Evolutionary conservation across 1,140 invertebrate genomes (phyloP).

Genomic region (Drosophila nigromelanica): DNA sequence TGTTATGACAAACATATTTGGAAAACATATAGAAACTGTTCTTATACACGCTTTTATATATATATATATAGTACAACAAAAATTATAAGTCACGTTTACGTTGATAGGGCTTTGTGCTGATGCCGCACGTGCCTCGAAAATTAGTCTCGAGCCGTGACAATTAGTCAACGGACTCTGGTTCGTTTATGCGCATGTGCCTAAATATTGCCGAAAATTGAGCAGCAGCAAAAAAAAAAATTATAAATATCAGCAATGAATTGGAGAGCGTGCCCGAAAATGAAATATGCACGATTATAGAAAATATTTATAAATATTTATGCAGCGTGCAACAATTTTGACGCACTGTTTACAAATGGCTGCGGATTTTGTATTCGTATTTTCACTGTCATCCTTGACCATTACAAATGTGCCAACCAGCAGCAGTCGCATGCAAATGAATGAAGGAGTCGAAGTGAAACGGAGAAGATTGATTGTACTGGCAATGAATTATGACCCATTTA

Average conservation of each 20-base stretch:
- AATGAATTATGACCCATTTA: constrained; percentile 38
- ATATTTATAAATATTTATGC: constrained; percentile 44
- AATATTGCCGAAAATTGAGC: background rate
- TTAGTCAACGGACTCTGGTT: too few species aligned
- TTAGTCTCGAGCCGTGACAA: constrained; percentile 4
- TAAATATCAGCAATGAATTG: constrained; percentile 12
- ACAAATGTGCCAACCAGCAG: constrained; percentile 32
- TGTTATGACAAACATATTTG: too few species aligned
- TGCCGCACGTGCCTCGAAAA: constrained; percentile 17
- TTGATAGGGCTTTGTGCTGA: constrained; percentile 7
- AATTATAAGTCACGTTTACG: constrained; percentile 4
- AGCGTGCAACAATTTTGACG: constrained; percentile 30
- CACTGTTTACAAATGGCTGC: constrained; percentile 39
- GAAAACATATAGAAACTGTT: too few species aligned
- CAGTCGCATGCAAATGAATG: constrained; percentile 38
- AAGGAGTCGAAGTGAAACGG: constrained; percentile 26
- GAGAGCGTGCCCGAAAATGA: constrained; percentile 12
- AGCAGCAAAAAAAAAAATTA: background rate
- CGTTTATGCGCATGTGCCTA: too few species aligned
- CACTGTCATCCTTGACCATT: constrained; percentile 40
- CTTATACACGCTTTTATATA: too few species aligned
- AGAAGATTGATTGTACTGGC: constrained; percentile 37
- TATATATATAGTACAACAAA: background rate
- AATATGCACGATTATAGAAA: constrained; percentile 19
- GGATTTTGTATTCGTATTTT: constrained; percentile 19